Evolutionary conservation across 92 coral and sea anemone genomes (phyloP).

Genomic region (Porites lobata): DNA sequence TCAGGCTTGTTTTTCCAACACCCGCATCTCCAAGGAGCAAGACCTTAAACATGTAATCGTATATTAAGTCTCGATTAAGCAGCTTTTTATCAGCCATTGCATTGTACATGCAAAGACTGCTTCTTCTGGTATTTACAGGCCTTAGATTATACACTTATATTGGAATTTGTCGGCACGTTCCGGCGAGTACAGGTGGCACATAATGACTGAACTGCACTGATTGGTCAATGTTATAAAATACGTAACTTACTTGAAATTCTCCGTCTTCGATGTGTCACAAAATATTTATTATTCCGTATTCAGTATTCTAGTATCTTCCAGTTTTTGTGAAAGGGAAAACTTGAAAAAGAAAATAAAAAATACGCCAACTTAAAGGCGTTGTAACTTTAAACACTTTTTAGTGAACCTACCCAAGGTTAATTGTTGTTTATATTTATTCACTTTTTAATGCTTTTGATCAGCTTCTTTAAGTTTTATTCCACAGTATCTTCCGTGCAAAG

Average conservation of each 20-base stretch:
- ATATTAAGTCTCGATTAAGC: constrained; percentile 22
- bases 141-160: neutral
- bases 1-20: constrained; percentile 94
- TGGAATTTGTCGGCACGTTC: no score
- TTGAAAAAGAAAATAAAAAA: neutral
- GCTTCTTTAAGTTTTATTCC: no score
- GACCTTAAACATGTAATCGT: constrained; percentile 92
- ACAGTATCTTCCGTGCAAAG: no score
- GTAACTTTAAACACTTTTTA: neutral
- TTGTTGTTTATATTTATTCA: no score
- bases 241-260: neutral
- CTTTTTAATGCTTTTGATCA: no score
- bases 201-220: neutral
- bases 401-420: neutral
- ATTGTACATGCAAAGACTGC: neutral
- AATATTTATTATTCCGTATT: neutral
- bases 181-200: constrained; percentile 10
- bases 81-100: constrained; percentile 28
- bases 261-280: neutral
- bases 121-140: neutral
- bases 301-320: neutral
- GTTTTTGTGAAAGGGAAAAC: neutral
- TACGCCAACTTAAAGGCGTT: neutral
- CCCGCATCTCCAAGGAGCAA: constrained; percentile 97
- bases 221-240: constrained; percentile 1